Conservation (phyloP, 1,140 invertebrate species). For the Drosophila ambigua region DNA sequence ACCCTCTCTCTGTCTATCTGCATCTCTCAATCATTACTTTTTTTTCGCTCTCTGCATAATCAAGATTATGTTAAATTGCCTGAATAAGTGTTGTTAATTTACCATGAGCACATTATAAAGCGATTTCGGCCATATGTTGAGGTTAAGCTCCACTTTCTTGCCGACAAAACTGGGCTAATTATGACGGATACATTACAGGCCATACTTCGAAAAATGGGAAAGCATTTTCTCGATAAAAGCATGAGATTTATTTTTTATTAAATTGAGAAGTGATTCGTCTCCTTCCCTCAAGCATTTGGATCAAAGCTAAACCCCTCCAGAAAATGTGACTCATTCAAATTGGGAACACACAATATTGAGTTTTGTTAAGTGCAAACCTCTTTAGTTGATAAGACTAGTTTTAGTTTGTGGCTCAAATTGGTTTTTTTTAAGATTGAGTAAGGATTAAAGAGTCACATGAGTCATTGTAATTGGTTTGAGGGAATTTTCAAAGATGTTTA, state of each 20-base stretch:
- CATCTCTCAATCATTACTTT: conserved; percentile 30
- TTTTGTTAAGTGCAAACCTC: neutral
- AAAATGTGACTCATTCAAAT: conserved; percentile 5
- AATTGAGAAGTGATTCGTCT: neutral
- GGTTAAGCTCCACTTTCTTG: conserved; percentile 75
- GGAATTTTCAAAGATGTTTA: neutral
- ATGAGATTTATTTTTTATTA: conserved; percentile 24
- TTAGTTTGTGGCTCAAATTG: conserved; percentile 3
- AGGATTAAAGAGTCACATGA: neutral
- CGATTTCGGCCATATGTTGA: conserved; percentile 67
- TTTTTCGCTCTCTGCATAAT: conserved; percentile 61
- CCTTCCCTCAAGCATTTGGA: conserved; percentile 4
- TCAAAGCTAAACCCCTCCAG: neutral
- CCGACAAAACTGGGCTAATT: conserved; percentile 65
- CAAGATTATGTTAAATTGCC: conserved; percentile 82
- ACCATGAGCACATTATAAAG: conserved; percentile 71
- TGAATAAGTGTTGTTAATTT: conserved; percentile 82
- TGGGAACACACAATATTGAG: neutral
- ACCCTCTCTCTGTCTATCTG: conserved; percentile 20
- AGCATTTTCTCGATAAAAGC: conserved; percentile 26
- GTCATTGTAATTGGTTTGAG: conserved; percentile 1
- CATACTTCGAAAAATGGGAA: conserved; percentile 38
- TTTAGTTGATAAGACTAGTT: conserved; percentile 7
- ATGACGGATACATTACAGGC: conserved; percentile 65
- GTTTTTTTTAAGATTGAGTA: neutral